These are phyloP conservation scores for Scelioninae gen. 2 DNA, from an alignment of 2,888 invertebrate genomes.

Conservation along the genomic window DNA sequence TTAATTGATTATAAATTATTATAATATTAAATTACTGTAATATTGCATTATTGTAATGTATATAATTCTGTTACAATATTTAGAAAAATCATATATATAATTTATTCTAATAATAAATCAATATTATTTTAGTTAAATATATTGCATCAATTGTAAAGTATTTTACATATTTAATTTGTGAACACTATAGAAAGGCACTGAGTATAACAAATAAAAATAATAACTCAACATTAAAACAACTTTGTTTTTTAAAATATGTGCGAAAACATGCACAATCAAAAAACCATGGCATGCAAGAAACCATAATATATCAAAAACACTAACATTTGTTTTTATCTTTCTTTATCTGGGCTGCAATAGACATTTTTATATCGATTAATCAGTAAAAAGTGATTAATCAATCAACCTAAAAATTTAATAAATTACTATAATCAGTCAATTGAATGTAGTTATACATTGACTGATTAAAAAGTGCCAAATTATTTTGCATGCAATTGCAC, in stretches of 20 bases:
- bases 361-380: neutral
- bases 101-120: too few species aligned
- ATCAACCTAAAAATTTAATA: neutral
- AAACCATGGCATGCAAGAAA: constrained; percentile 46
- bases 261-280: constrained; percentile 52
- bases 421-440: neutral
- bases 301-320: constrained; percentile 32
- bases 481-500: too few species aligned
- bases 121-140: neutral
- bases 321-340: constrained; percentile 6
- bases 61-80: too few species aligned
- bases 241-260: constrained; percentile 34
- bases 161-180: neutral
- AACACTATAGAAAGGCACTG: constrained; percentile 12
- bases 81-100: too few species aligned
- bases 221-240: constrained; percentile 23
- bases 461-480: too few species aligned
- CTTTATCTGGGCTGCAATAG: constrained; percentile 15
- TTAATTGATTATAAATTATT: too few species aligned
- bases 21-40: too few species aligned
- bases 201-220: constrained; percentile 18
- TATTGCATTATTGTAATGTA: too few species aligned
- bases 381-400: neutral
- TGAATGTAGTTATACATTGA: neutral
- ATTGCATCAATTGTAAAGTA: neutral